Evolutionary conservation across 1,140 invertebrate genomes (phyloP).

Genomic region (Heliconius nattereri): DNA sequence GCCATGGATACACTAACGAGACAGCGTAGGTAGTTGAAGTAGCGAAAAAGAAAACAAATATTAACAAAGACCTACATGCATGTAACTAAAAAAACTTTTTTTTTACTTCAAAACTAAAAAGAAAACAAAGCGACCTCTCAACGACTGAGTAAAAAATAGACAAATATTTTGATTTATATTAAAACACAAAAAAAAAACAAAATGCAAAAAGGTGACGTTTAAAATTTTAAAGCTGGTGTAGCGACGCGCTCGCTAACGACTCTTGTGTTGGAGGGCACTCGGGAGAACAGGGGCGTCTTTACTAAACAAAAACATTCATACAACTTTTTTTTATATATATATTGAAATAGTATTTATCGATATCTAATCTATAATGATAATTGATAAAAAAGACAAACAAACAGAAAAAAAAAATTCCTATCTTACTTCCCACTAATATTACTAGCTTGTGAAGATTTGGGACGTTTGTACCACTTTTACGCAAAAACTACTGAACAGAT

Average conservation of each 20-base stretch:
- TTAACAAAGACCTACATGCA: slow-evolving; percentile 4
- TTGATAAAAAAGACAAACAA: background rate
- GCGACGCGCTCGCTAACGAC: slow-evolving; percentile 52
- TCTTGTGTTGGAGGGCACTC: slow-evolving; percentile 56
- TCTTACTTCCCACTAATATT: background rate
- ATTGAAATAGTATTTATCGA: background rate
- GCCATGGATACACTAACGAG: slow-evolving; percentile 11
- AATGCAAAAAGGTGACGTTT: slow-evolving; percentile 22
- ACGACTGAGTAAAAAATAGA: background rate
- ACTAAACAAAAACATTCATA: slow-evolving; percentile 34
- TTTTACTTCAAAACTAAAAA: slow-evolving; percentile 10
- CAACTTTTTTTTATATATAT: too few species aligned
- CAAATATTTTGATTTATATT: slow-evolving; percentile 14
- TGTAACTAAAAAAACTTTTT: background rate
- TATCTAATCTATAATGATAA: background rate
- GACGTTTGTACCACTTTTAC: too few species aligned
- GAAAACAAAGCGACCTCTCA: background rate
- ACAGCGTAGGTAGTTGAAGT: slow-evolving; percentile 6
- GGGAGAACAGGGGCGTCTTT: slow-evolving; percentile 44
- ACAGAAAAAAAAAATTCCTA: background rate
- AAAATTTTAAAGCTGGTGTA: slow-evolving; percentile 27
- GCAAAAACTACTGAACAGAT: too few species aligned
- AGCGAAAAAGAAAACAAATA: slow-evolving; percentile 6
- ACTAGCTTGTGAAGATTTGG: too few species aligned
- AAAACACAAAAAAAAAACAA: background rate